Evolutionary conservation across 2,797 vertebrate species (phyloP), one percentile per base, ranked within the genome.

Genomic region (Anguilla anguilla): DNA sequence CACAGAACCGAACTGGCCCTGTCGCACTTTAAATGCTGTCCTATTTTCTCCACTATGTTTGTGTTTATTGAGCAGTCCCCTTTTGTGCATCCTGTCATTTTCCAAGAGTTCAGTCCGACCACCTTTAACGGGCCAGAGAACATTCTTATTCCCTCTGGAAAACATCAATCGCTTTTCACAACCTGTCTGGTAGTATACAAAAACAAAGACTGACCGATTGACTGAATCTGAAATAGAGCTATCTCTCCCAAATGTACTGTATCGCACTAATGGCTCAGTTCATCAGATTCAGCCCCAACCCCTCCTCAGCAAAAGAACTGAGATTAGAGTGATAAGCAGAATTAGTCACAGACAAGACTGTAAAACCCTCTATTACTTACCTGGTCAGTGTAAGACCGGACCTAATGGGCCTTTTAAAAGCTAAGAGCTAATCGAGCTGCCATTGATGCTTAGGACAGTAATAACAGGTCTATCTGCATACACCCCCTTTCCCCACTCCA

Each of bases 371-470:
- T 79, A 79, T 43, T 79, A 79, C 31, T 19, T 79, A 79, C 74
- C 35, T 79, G 74, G 31, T 79, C 74, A 79, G 74, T 7, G 35
- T 17, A 79, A 39, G 35, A 19, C 39, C 1, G 11, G 72, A 53
- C 31, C 59, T 85, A 86, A 49, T 89, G 86, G 87, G 88, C 87
- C 88, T 92, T 88, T 90, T 79, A 87, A 91, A 92, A 91, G 92
- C 91, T 87, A 28, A 74, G 89, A 79, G 89, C 89, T 94, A 94
- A 95, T 95, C 93, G 92, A 92, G 90, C 88, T 87, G 87, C 91
- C 89, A 86, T 90, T 93, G 92, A 91, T 87, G 57, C 85, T 53
- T n/a, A 25, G 81, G 90, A 92, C 90, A 92, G 93, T 92, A 87
- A 91, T 79, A 74, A 87, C 88, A 64, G 85, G 89, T 69, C 90